Base-by-base conservation (phyloP, 2,113 vertebrate species). In the Tachysurus fulvidraco region DNA sequence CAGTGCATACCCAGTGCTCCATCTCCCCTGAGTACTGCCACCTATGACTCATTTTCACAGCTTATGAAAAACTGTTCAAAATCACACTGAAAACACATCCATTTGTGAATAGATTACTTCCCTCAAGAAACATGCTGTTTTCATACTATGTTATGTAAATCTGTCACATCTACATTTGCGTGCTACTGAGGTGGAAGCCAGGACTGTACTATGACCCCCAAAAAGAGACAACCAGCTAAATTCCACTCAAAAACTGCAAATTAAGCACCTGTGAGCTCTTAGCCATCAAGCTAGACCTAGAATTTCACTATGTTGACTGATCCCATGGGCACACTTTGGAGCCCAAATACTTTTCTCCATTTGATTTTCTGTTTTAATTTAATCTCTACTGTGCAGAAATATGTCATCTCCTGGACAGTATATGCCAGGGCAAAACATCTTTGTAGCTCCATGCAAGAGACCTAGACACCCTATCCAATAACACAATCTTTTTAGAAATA, bases 41-140 rank as follows among this genome's bases (percentile, higher is more conserved):
- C 21, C 25, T 19, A 74, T 74, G 71, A 74, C 44, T 74, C 41
- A 74, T 74, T 46, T 74, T 10, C 71, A 23, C 21, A 21, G 21
- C 41, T 71, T 41, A 71, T 71, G 67, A 71, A 69, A 36, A 69
- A 36, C 65, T 73, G 69, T 73, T 73, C 44, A 73, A 73, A 50
- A 46, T 41, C 71, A 74, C 41, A 74, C 71, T 74, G 10, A 74
- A 44, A 74, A 10, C 36, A 74, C 23, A 9, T 74, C 10, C 21
- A 74, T 50, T 74, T 50, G 21, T 46, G 11, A 74, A 74, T 25
- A 46, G 71, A 21, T 74, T 12, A 74, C 9, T 74, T 74, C 71
- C 21, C 3, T 5, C 71, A 46, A 46, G n/a, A 74, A 74, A 50
- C 21, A 74, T 74, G 41, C 19, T 74, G 23, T 74, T 23, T 50